These are phyloP conservation scores for Zosterops borbonicus DNA, from an alignment of 2,113 vertebrate species.

Conservation along the genomic window DNA sequence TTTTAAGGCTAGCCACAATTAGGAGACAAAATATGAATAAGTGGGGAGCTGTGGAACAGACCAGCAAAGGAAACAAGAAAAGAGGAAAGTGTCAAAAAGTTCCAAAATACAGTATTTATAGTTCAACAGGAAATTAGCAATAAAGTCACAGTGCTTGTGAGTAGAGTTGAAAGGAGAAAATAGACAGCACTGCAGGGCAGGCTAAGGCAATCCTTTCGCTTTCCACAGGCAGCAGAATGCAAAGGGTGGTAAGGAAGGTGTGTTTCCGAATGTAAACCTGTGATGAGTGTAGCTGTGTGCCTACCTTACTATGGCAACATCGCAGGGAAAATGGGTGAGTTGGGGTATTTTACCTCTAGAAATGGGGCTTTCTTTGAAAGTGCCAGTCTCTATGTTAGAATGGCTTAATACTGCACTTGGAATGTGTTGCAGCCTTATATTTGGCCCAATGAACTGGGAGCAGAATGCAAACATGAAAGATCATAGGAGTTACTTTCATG, in stretches of 20 bases:
- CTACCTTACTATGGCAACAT: neutral
- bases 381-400: neutral
- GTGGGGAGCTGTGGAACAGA: neutral
- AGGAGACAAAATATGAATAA: neutral
- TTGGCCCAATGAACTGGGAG: neutral
- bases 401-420: neutral
- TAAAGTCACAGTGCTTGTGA: neutral
- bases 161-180: neutral
- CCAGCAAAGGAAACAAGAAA: neutral
- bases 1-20: neutral
- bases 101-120: neutral
- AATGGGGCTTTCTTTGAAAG: neutral
- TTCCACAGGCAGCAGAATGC: neutral
- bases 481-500: fast-evolving
- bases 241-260: neutral
- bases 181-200: neutral
- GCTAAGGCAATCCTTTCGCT: neutral
- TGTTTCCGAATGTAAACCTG: neutral
- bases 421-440: neutral
- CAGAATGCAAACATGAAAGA: neutral
- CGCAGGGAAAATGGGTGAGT: neutral
- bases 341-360: neutral
- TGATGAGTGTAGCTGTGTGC: neutral
- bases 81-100: neutral
- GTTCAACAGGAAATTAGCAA: slow-evolving; percentile 1